Conservation (phyloP, 2,113 vertebrate genomes). For the Leiothrix lutea region DNA sequence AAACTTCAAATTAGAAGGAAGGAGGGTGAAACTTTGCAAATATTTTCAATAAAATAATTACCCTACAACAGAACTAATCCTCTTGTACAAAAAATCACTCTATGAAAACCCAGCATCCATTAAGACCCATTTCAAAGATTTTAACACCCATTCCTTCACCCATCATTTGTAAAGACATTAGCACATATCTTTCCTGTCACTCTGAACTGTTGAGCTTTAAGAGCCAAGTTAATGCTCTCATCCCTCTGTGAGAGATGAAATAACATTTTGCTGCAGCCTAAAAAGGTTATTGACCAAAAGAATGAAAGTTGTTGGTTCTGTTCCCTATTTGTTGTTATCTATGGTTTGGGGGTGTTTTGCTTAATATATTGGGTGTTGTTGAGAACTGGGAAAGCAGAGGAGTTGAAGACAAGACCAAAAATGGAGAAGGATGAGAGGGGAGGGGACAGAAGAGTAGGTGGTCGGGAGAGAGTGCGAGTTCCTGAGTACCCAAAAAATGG, state of each 20-base stretch:
- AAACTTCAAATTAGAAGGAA: not conserved
- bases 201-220: not conserved
- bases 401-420: not conserved
- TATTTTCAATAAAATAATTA: not conserved
- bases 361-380: not conserved
- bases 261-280: not conserved
- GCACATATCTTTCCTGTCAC: not conserved
- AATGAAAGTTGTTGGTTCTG: not conserved
- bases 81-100: not conserved
- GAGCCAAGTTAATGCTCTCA: not conserved
- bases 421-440: not conserved
- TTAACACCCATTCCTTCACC: not conserved
- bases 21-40: not conserved
- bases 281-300: not conserved
- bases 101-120: not conserved
- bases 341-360: not conserved
- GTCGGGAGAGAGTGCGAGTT: not conserved
- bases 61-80: not conserved
- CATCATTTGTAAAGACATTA: not conserved
- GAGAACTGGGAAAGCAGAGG: not conserved
- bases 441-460: not conserved
- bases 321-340: not conserved
- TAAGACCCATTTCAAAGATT: not conserved
- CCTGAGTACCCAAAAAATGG: not conserved
- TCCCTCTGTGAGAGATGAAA: not conserved